Evolutionary conservation across 2,113 vertebrate genomes (phyloP).

Genomic region (Elephas maximus): DNA sequence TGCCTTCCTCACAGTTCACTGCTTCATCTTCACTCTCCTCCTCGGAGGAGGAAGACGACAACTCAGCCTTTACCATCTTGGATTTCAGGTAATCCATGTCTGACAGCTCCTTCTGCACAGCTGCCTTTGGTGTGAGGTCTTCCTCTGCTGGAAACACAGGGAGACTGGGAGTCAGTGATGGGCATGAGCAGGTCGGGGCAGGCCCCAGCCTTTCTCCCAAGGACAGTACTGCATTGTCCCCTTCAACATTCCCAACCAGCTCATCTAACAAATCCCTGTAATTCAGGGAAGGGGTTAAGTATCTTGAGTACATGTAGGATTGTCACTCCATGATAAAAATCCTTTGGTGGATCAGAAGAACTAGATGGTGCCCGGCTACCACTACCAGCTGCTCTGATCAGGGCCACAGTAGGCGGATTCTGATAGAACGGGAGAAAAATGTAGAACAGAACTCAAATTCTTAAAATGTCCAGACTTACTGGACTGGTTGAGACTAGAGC

Average conservation of each 20-base stretch:
- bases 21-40: constrained; percentile 80
- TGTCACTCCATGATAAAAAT: neutral
- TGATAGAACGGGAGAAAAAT: neutral
- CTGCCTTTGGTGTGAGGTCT: constrained; percentile 73
- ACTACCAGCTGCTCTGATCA: too few species aligned
- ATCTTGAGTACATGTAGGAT: fast-evolving
- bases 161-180: neutral
- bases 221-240: neutral
- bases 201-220: neutral
- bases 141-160: constrained; percentile 71
- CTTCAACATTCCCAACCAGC: neutral
- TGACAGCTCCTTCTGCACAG: constrained; percentile 88
- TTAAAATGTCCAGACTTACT: neutral
- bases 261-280: neutral
- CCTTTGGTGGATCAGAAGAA: fast-evolving
- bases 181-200: fast-evolving
- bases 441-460: neutral
- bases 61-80: constrained; percentile 90
- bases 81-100: constrained; percentile 98
- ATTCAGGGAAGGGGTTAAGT: neutral
- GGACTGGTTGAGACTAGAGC: neutral
- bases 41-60: constrained; percentile 55
- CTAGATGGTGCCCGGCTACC: neutral
- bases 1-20: constrained; percentile 70
- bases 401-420: neutral